These are phyloP conservation scores for Dicrurus megarhynchus DNA, from an alignment of 2,113 vertebrate genomes.

Conservation along the genomic window DNA sequence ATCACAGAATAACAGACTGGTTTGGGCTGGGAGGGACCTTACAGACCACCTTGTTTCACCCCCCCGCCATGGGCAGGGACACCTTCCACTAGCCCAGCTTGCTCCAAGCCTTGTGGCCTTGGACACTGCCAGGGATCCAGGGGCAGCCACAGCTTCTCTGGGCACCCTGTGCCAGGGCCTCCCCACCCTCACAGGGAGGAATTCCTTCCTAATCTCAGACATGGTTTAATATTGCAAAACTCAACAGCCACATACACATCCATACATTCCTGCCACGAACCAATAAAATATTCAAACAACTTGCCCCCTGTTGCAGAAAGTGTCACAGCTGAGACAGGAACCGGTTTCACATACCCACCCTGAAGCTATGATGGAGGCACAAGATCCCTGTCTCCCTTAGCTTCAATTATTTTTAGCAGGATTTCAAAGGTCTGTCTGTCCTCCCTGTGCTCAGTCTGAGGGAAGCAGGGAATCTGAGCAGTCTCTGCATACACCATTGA, in stretches of 20 bases:
- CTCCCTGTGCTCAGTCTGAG: not conserved
- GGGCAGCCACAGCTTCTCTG: not conserved
- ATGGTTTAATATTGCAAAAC: not conserved
- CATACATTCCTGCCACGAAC: accelerated
- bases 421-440: not conserved
- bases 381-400: not conserved
- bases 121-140: not conserved
- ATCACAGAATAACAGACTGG: not conserved
- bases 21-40: not conserved
- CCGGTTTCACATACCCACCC: not conserved
- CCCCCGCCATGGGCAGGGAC: not conserved
- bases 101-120: not conserved
- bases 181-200: accelerated
- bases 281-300: not conserved
- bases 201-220: not conserved
- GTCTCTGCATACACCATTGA: not conserved
- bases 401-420: not conserved
- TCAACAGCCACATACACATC: not conserved
- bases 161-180: not conserved
- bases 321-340: not conserved
- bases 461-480: not conserved
- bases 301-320: not conserved
- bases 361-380: not conserved
- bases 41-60: not conserved
- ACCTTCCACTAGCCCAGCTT: accelerated